Evolutionary conservation across 2,113 vertebrate species (phyloP).

Genomic region (Sapayoa aenigma): DNA sequence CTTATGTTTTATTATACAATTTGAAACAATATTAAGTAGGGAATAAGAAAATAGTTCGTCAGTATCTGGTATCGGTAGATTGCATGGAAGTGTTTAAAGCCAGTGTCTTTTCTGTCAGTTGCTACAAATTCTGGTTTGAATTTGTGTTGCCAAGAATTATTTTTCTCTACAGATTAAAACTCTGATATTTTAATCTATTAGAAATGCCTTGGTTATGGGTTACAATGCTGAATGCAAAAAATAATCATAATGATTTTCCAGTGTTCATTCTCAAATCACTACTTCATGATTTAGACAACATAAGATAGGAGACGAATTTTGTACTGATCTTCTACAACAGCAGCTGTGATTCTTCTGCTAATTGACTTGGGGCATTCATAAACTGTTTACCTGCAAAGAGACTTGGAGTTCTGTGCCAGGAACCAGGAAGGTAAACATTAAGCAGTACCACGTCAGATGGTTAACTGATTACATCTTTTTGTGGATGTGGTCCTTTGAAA

Average conservation of each 20-base stretch:
- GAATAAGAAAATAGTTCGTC: not conserved
- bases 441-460: not conserved
- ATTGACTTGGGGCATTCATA: not conserved
- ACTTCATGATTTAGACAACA: not conserved
- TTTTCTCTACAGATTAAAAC: not conserved
- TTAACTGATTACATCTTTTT: not conserved
- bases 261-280: not conserved
- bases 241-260: not conserved
- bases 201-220: not conserved
- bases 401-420: not conserved
- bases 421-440: not conserved
- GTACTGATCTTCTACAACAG: not conserved
- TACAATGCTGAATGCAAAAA: not conserved
- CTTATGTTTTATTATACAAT: not conserved
- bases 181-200: not conserved
- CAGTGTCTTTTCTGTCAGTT: not conserved
- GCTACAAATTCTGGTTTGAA: not conserved
- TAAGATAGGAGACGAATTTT: not conserved
- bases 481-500: not conserved
- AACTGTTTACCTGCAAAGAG: not conserved
- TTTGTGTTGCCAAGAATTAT: not conserved
- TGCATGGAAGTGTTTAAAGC: not conserved
- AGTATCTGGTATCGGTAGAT: not conserved
- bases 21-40: not conserved
- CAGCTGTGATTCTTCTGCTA: not conserved